Evolutionary conservation across 2,797 vertebrate species (phyloP).

Genomic region (Aldrovandia affinis): DNA sequence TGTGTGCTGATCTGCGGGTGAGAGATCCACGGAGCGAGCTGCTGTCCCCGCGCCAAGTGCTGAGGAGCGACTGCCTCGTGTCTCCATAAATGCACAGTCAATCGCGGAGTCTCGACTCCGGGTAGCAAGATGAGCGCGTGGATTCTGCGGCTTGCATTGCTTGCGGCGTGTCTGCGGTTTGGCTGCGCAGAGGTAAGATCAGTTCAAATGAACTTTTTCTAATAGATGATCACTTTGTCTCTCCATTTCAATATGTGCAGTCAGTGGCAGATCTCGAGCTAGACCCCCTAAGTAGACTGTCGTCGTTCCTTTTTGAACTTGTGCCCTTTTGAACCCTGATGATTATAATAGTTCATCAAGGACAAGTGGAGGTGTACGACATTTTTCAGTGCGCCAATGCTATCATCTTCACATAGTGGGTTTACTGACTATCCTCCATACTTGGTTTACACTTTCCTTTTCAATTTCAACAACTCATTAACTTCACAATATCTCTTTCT

Average conservation of each 20-base stretch:
- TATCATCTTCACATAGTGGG: not conserved
- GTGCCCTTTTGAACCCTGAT: too few relatives aligned
- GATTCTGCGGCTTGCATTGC: conserved; percentile 74
- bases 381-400: not conserved
- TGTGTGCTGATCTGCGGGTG: conserved; percentile 41
- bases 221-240: not conserved
- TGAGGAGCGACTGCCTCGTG: conserved; percentile 64
- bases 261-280: not conserved
- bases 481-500: not conserved
- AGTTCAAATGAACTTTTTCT: not conserved
- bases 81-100: conserved; percentile 77
- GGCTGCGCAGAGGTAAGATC: conserved; percentile 72
- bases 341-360: not conserved
- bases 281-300: not conserved
- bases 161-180: conserved; percentile 69
- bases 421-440: not conserved
- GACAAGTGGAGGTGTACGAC: not conserved
- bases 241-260: not conserved
- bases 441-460: too few relatives aligned
- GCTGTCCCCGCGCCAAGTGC: conserved; percentile 63
- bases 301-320: not conserved
- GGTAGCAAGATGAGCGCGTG: conserved; percentile 78
- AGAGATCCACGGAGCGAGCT: conserved; percentile 51
- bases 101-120: conserved; percentile 71
- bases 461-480: too few relatives aligned